phyloP scores from a whole-genome alignment of 2,797 vertebrate species.

The Nannoperca obscura region DNA sequence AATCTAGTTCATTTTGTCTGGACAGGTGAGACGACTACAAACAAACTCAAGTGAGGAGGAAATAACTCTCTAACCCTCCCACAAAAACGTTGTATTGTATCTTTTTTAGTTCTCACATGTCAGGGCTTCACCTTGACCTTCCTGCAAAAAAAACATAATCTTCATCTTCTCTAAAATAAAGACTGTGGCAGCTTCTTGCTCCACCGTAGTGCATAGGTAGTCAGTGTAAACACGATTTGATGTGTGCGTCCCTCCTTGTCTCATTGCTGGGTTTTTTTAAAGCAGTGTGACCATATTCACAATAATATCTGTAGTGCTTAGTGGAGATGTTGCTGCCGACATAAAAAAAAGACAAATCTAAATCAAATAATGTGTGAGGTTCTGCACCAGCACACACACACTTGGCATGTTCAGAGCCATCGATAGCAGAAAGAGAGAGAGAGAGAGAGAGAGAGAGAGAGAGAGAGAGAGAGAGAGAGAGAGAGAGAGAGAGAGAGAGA shows the following conservation, averaged over 20 bases:
- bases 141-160: neutral
- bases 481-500: too few species aligned
- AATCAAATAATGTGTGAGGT: conserved; percentile 24
- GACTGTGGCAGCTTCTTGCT: neutral
- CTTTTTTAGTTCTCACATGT: neutral
- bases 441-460: too few species aligned
- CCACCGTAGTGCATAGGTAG: neutral
- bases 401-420: conserved; percentile 25
- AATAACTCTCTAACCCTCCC: neutral
- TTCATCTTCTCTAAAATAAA: neutral
- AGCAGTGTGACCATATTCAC: neutral
- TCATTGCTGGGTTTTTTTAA: neutral
- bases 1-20: neutral
- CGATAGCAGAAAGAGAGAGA: conserved; percentile 16
- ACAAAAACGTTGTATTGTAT: neutral
- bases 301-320: neutral
- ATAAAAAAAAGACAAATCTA: neutral
- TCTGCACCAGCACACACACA: conserved; percentile 14
- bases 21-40: neutral
- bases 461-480: too few species aligned
- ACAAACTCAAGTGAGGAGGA: neutral
- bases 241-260: neutral
- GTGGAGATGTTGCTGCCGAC: neutral
- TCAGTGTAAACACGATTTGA: neutral
- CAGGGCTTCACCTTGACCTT: neutral